These are phyloP conservation scores for Petrosia ficiformis DNA, from an alignment of 37 sponge, comb jelly and placozoan species.

Conservation along the genomic window DNA sequence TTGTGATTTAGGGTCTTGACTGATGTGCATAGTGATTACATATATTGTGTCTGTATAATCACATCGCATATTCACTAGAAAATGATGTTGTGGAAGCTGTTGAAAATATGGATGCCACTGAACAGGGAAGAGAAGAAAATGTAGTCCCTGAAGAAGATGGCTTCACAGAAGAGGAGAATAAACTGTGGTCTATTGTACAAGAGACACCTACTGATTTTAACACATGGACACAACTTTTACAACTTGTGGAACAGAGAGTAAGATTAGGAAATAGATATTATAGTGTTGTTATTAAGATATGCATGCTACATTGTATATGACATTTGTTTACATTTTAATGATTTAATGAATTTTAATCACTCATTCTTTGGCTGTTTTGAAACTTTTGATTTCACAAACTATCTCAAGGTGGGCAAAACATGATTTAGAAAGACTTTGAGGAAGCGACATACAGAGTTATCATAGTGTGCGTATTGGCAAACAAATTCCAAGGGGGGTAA, in stretches of 20 bases:
- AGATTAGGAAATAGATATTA: not conserved
- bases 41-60: too few species aligned
- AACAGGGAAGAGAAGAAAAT: too few species aligned
- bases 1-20: too few species aligned
- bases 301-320: not conserved
- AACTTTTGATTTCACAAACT: not conserved
- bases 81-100: too few species aligned
- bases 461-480: too few species aligned
- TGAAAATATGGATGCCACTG: too few species aligned
- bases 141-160: too few species aligned
- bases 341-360: not conserved
- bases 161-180: conserved; percentile 54
- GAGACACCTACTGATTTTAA: conserved; percentile 80
- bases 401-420: too few species aligned
- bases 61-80: too few species aligned
- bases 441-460: too few species aligned
- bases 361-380: not conserved
- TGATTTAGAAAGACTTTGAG: conserved; percentile 27
- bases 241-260: conserved; percentile 78
- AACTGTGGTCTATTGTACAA: conserved; percentile 71
- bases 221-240: conserved; percentile 80
- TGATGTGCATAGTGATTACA: too few species aligned
- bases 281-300: not conserved
- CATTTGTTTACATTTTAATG: not conserved
- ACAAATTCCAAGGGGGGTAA: too few species aligned